Percentiles rank a stretch among this genome's conserved stretches.
Evolutionary conservation across 2,888 invertebrate species (phyloP).

Genomic region (Drosophila mulleri): DNA sequence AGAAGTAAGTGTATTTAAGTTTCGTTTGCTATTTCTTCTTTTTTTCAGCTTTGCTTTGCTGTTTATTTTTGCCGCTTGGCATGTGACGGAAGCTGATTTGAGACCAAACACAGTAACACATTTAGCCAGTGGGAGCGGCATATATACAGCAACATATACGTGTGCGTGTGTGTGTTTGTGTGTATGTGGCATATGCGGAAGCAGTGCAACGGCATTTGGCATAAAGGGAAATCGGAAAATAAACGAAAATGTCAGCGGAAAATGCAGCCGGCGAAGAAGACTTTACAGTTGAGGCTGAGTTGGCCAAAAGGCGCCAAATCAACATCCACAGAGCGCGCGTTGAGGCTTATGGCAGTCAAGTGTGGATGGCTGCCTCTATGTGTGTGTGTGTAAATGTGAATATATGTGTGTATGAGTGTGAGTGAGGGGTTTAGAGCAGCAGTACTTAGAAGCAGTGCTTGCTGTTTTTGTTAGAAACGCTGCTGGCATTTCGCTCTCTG

Average conservation of each 20-base stretch:
- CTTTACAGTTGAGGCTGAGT: constrained; percentile 28
- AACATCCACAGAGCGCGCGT: constrained; percentile 69
- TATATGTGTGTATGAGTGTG: constrained; percentile 9
- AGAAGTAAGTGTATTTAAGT: constrained; percentile 16
- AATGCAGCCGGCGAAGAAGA: constrained; percentile 50
- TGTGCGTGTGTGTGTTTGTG: not conserved
- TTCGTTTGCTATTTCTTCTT: constrained; percentile 20
- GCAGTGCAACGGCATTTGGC: constrained; percentile 64
- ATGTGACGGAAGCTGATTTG: constrained; percentile 80
- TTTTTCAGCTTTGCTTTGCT: constrained; percentile 34
- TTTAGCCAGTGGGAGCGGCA: constrained; percentile 55
- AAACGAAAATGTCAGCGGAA: constrained; percentile 79
- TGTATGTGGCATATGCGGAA: constrained; percentile 54
- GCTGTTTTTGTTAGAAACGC: constrained; percentile 51
- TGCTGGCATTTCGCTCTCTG: constrained; percentile 10
- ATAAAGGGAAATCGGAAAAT: constrained; percentile 77
- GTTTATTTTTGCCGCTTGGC: constrained; percentile 80
- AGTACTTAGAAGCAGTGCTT: constrained; percentile 48
- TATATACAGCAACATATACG: not conserved
- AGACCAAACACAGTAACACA: constrained; percentile 80
- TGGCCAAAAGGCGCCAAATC: constrained; percentile 73
- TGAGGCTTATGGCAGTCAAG: constrained; percentile 70
- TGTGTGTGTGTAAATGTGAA: constrained; percentile 13
- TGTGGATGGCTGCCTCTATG: constrained; percentile 35
- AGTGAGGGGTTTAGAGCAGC: constrained; percentile 3